phyloP scores from a whole-genome alignment of 2,888 invertebrate genomes.

The Serrognathus titanus region DNA sequence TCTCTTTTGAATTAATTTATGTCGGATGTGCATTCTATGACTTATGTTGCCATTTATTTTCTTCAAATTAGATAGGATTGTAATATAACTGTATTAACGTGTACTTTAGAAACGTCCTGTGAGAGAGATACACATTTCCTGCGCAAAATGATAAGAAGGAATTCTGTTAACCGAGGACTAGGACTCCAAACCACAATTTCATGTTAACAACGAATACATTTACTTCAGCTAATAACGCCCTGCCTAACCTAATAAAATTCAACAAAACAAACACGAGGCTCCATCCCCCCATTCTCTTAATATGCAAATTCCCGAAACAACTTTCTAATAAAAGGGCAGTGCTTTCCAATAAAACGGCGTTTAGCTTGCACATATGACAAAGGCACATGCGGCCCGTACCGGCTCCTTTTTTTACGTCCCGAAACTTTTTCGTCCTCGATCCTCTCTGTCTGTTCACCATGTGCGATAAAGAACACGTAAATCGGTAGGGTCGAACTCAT shows the following conservation, averaged over 20 bases:
- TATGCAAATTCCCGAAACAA: conserved; percentile 7
- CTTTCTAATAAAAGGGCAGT: conserved; percentile 4
- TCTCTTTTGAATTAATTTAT: too few species aligned
- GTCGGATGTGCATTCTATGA: too few species aligned
- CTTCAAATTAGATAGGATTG: too few species aligned
- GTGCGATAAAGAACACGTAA: not conserved
- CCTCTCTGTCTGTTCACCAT: not conserved
- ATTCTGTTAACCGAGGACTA: too few species aligned
- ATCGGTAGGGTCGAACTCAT: not conserved
- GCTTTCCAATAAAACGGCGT: conserved; percentile 3
- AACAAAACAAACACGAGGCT: not conserved
- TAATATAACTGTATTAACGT: too few species aligned
- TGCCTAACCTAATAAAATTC: not conserved
- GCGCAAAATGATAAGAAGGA: too few species aligned
- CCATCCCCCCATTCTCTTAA: conserved; percentile 1
- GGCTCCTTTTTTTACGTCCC: not conserved
- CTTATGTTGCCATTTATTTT: too few species aligned
- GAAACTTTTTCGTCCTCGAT: not conserved
- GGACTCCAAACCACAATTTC: too few species aligned
- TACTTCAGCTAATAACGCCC: too few species aligned
- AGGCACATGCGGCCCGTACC: not conserved
- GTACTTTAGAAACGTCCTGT: too few species aligned
- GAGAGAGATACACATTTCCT: too few species aligned
- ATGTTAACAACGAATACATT: too few species aligned
- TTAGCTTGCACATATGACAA: not conserved